phyloP scores from a whole-genome alignment of 2,113 vertebrate species.

The Sturnus vulgaris region DNA sequence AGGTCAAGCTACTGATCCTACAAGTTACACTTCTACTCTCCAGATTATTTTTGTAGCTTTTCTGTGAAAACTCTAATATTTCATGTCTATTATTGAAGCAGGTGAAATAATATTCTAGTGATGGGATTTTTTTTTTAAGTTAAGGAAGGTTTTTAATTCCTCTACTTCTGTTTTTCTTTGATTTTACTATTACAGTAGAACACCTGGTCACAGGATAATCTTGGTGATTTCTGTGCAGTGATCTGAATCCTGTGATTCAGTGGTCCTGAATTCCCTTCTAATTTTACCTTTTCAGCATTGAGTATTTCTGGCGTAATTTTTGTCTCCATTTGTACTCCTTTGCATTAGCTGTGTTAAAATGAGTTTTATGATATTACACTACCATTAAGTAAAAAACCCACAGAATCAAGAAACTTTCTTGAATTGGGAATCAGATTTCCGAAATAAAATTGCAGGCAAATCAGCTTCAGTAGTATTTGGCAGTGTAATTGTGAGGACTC shows the following conservation, averaged over 20 bases:
- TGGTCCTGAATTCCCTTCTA: background rate
- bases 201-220: background rate
- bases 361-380: background rate
- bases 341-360: background rate
- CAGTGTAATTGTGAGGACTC: background rate
- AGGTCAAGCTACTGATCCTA: background rate
- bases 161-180: background rate
- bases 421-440: background rate
- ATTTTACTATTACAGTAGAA: background rate
- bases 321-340: background rate
- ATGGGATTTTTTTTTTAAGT: background rate
- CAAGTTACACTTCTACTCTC: background rate
- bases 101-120: background rate
- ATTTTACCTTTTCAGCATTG: background rate
- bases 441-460: background rate
- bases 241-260: no score
- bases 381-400: background rate
- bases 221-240: background rate
- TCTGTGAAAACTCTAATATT: background rate
- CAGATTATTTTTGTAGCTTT: background rate
- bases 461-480: background rate
- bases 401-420: background rate
- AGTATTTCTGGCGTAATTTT: background rate
- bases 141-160: background rate
- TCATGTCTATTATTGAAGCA: background rate